Evolutionary conservation across 2,113 vertebrate genomes (phyloP).

Genomic region (Anolis carolinensis): DNA sequence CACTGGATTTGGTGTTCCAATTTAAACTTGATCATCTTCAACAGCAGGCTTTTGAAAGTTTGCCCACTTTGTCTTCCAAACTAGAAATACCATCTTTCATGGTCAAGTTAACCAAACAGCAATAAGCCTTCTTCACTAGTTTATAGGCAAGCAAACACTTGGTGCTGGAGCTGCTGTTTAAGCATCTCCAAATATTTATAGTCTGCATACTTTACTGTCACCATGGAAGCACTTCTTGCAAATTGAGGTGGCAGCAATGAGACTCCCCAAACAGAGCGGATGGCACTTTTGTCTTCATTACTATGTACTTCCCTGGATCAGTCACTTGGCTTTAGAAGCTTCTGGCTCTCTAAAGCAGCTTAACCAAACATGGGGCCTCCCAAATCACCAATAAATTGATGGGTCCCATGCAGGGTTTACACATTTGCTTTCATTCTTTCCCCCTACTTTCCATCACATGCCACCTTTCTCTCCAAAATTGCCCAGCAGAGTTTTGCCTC

Average conservation of each 20-base stretch:
- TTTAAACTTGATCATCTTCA: neutral
- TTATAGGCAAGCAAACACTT: neutral
- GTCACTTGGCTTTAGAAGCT: neutral
- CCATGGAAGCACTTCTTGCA: neutral
- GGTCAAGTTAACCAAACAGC: neutral
- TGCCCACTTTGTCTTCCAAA: neutral
- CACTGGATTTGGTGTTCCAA: too few species aligned
- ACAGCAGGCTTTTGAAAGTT: neutral
- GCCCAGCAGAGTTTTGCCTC: neutral
- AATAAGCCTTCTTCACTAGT: neutral
- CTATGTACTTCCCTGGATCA: neutral
- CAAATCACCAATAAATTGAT: neutral
- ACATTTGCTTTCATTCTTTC: neutral
- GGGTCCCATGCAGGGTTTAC: neutral
- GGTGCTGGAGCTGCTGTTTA: neutral
- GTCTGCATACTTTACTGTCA: neutral
- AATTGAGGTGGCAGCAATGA: accelerated
- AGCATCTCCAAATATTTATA: accelerated
- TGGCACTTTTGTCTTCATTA: neutral
- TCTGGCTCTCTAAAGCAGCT: neutral
- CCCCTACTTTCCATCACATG: accelerated
- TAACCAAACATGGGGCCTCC: neutral
- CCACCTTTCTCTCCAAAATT: neutral
- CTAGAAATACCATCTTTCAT: neutral
- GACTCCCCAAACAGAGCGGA: neutral